phyloP scores from a whole-genome alignment of 1,140 invertebrate species.

The Ceratina japonica region DNA sequence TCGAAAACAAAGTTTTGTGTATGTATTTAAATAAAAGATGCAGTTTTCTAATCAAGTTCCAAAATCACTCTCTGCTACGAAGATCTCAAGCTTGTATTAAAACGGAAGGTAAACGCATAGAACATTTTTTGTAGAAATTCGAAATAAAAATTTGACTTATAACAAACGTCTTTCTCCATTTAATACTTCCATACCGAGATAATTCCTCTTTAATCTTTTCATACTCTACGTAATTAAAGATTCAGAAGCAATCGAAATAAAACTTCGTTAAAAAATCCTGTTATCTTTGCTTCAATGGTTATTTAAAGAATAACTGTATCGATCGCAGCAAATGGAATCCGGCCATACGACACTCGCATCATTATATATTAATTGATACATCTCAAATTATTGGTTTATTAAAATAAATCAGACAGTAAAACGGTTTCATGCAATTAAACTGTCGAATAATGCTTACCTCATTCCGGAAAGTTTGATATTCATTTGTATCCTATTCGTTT shows the following conservation, averaged over 20 bases:
- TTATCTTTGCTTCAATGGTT: neutral
- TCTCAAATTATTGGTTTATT: neutral
- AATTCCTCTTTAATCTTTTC: too few relatives aligned
- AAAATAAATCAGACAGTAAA: too few relatives aligned
- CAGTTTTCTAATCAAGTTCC: neutral
- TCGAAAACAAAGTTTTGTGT: neutral
- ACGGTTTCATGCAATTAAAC: neutral
- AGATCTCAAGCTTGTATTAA: conserved; percentile 7
- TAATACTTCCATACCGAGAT: neutral
- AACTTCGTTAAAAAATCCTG: neutral
- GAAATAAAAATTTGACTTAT: conserved; percentile 31
- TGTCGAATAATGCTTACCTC: neutral
- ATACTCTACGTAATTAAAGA: too few relatives aligned
- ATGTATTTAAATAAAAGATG: neutral
- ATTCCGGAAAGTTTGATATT: neutral
- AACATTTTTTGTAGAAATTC: conserved; percentile 23
- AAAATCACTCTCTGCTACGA: neutral
- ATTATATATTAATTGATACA: neutral
- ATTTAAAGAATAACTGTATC: neutral
- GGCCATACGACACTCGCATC: neutral
- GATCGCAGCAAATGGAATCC: neutral
- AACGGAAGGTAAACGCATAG: conserved; percentile 17
- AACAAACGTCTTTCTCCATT: neutral
- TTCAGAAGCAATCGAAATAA: too few relatives aligned
- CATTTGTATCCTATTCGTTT: neutral